These are phyloP conservation scores for Drosophila orena DNA, from an alignment of 1,140 invertebrate species.

Conservation along the genomic window DNA sequence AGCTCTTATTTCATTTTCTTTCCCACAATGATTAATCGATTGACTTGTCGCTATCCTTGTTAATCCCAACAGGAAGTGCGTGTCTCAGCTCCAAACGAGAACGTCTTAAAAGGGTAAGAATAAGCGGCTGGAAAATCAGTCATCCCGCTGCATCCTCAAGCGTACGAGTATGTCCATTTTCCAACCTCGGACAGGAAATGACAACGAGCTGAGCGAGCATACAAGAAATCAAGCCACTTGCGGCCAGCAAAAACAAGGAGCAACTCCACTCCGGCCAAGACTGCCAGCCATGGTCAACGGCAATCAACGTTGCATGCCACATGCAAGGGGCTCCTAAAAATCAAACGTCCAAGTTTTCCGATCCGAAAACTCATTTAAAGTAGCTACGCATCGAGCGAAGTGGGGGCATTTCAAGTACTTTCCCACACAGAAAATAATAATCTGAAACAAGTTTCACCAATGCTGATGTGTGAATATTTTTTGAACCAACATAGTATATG, in stretches of 20 bases:
- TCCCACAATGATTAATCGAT: slow-evolving; percentile 31
- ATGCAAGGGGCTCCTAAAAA: slow-evolving; percentile 27
- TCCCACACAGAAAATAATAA: neutral
- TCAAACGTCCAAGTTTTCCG: slow-evolving; percentile 10
- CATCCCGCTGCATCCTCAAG: slow-evolving; percentile 4
- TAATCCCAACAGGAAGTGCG: slow-evolving; percentile 37
- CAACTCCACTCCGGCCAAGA: slow-evolving; percentile 8
- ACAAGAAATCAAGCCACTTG: slow-evolving; percentile 58
- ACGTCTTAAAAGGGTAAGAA: slow-evolving; percentile 8
- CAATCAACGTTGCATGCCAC: slow-evolving; percentile 48
- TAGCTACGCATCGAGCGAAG: slow-evolving; percentile 17
- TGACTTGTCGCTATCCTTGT: slow-evolving; percentile 16
- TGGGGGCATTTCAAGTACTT: slow-evolving; percentile 13
- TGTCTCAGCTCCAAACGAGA: slow-evolving; percentile 22
- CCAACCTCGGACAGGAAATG: slow-evolving; percentile 36
- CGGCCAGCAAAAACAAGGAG: slow-evolving; percentile 29
- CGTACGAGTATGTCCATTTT: slow-evolving; percentile 27
- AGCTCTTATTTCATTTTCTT: neutral
- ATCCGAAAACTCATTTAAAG: slow-evolving; percentile 47
- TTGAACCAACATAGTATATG: neutral
- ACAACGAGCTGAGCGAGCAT: slow-evolving; percentile 34
- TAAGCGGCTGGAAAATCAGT: slow-evolving; percentile 24
- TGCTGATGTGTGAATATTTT: neutral
- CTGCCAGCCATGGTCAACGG: slow-evolving; percentile 33
- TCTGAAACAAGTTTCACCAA: neutral